Conservation (phyloP, 2,888 invertebrate species). For the Yponomeuta sedellus region DNA sequence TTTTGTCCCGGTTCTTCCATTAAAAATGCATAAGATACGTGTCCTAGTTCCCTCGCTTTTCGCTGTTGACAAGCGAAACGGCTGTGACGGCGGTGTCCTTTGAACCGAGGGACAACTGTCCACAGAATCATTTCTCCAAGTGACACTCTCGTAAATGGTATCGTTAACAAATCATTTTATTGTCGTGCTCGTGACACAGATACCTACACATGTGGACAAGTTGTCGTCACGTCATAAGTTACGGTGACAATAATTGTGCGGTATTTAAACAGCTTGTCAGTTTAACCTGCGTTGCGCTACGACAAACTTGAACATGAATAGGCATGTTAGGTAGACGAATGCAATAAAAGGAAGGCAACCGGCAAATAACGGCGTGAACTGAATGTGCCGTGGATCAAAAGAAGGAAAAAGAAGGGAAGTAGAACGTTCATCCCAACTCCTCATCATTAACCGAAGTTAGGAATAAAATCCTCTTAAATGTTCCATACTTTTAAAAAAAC, state of each 20-base stretch:
- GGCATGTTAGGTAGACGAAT: too few relatives aligned
- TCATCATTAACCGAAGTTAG: background rate
- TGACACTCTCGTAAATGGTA: background rate
- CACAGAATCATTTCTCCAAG: conserved; percentile 7
- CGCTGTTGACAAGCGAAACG: background rate
- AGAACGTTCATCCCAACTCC: background rate
- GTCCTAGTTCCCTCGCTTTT: conserved; percentile 34
- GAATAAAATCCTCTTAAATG: background rate
- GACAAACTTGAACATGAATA: background rate
- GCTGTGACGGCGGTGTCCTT: conserved; percentile 10
- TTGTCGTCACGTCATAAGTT: background rate
- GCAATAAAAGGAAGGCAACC: too few relatives aligned
- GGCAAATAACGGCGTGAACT: background rate
- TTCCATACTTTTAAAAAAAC: background rate
- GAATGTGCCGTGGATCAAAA: background rate
- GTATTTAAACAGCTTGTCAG: background rate
- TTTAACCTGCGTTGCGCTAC: background rate
- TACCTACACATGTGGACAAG: background rate
- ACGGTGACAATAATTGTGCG: background rate
- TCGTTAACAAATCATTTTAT: conserved; percentile 8
- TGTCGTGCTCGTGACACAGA: background rate
- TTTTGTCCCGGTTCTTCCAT: conserved; percentile 52
- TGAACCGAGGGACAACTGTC: conserved; percentile 1
- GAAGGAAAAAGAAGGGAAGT: background rate
- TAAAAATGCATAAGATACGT: conserved; percentile 56